Evolutionary conservation across 2,888 invertebrate species (phyloP).

Genomic region (Dorcus parallelipipedus): DNA sequence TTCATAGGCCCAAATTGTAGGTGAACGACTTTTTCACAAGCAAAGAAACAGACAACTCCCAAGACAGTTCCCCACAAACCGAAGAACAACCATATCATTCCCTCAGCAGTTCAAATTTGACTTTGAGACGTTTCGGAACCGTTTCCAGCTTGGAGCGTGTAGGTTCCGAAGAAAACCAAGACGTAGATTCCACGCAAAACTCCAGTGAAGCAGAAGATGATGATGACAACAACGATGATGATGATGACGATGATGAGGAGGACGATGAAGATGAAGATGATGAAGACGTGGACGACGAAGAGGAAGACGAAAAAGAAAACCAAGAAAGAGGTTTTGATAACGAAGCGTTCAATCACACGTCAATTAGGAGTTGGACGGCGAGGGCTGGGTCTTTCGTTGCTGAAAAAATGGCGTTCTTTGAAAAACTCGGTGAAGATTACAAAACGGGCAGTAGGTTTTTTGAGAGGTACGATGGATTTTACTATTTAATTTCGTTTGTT

Average conservation of each 20-base stretch:
- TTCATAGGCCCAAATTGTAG: neutral
- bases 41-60: slow-evolving; percentile 61
- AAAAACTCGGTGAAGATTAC: slow-evolving; percentile 58
- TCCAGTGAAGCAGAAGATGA: slow-evolving; percentile 34
- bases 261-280: slow-evolving; percentile 27
- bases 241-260: slow-evolving; percentile 32
- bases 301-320: slow-evolving; percentile 28
- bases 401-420: slow-evolving; percentile 74
- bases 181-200: slow-evolving; percentile 34
- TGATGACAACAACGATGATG: slow-evolving; percentile 22
- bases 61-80: slow-evolving; percentile 61
- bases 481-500: too few species aligned
- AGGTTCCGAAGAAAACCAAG: slow-evolving; percentile 60
- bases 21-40: slow-evolving; percentile 13
- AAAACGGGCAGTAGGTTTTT: slow-evolving; percentile 43
- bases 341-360: slow-evolving; percentile 43
- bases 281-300: slow-evolving; percentile 27
- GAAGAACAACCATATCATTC: slow-evolving; percentile 74
- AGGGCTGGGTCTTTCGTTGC: slow-evolving; percentile 77
- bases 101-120: slow-evolving; percentile 57
- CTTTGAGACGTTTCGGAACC: slow-evolving; percentile 61
- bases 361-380: slow-evolving; percentile 67
- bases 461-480: slow-evolving; percentile 41
- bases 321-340: slow-evolving; percentile 41
- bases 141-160: slow-evolving; percentile 70